Base-by-base conservation (phyloP, 2,888 invertebrate species). In the Seira musarum region DNA sequence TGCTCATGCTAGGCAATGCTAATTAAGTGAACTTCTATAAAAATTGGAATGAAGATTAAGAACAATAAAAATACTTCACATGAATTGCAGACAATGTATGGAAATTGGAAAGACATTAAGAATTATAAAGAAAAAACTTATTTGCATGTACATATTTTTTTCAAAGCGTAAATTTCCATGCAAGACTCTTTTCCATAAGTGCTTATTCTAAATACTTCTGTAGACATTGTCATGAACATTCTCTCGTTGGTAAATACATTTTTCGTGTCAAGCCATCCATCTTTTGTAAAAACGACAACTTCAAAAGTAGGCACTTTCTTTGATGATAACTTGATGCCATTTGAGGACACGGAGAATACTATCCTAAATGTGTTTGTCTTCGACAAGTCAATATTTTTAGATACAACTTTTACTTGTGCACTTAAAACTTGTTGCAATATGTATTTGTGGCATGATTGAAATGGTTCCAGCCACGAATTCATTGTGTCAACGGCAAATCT, bases 61-160 rank as follows among this genome's bases (percentile, higher is more conserved):
- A n/a, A n/a, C n/a, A n/a, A n/a, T n/a, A n/a, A n/a, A n/a, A n/a
- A n/a, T n/a, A n/a, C n/a, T n/a, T n/a, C n/a, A n/a, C n/a, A n/a
- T n/a, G n/a, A n/a, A n/a, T n/a, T n/a, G n/a, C n/a, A n/a, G n/a
- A n/a, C n/a, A n/a, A n/a, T n/a, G n/a, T n/a, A n/a, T n/a, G n/a
- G n/a, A n/a, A n/a, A n/a, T n/a, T n/a, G n/a, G n/a, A n/a, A n/a
- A n/a, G n/a, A n/a, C n/a, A n/a, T n/a, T n/a, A n/a, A n/a, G n/a
- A n/a, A n/a, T n/a, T n/a, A n/a, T n/a, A n/a, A n/a, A n/a, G n/a
- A n/a, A n/a, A n/a, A n/a, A n/a, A n/a, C 22, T 35, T 63, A 21
- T 40, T 24, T 74, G 25, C 76, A 76, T 13, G 64, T 64, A 24
- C 76, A 76, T 22, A 76, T 77, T 77, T 77, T 77, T 65, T 70